Evolutionary conservation across 2,797 vertebrate genomes (phyloP).

Genomic region (Neosilurus hyrtlii): DNA sequence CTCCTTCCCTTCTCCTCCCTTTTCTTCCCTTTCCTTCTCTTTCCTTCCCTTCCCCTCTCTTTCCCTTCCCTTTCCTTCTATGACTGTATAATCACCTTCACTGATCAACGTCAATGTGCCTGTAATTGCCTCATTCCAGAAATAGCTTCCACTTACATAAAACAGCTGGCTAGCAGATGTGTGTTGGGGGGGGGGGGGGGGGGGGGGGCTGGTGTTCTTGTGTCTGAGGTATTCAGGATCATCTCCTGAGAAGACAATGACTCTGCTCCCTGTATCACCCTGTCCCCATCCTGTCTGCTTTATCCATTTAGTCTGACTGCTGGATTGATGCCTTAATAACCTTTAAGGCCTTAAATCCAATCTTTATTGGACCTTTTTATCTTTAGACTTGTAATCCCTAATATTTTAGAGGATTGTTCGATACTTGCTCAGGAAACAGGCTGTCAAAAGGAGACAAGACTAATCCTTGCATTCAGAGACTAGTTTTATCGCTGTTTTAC

Average conservation of each 20-base stretch:
- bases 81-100: constrained; percentile 11
- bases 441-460: neutral
- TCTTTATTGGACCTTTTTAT: neutral
- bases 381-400: neutral
- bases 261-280: constrained; percentile 28
- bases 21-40: too few relatives aligned
- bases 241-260: neutral
- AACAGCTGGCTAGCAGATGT: constrained; percentile 32
- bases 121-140: constrained; percentile 10
- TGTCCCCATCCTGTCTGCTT: constrained; percentile 29
- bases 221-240: neutral
- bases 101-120: constrained; percentile 5
- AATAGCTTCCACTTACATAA: constrained; percentile 13
- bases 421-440: neutral
- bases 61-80: neutral
- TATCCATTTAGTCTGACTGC: constrained; percentile 23
- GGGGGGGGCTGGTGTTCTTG: neutral
- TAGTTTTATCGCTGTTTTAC: neutral
- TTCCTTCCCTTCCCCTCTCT: too few relatives aligned
- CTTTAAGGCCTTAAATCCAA: constrained; percentile 51
- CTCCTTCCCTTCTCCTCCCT: too few relatives aligned
- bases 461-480: neutral
- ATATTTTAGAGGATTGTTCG: neutral
- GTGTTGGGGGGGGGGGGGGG: neutral
- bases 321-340: constrained; percentile 42